Evolutionary conservation across 2,888 invertebrate genomes (phyloP).

Genomic region (Rotaria macrura): DNA sequence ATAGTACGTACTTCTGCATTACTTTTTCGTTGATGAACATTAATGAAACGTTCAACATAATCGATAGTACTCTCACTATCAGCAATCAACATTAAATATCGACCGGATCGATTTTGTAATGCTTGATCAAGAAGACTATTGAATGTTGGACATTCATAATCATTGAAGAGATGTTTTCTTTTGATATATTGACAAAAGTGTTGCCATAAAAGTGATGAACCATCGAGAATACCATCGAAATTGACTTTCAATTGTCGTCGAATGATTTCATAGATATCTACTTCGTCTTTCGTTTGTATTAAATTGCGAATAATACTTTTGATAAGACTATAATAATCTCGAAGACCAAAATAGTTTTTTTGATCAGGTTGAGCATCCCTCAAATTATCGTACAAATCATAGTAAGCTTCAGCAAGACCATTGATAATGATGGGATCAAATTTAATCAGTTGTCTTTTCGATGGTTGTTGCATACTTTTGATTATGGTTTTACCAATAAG

Average conservation of each 20-base stretch:
- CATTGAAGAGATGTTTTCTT: not conserved
- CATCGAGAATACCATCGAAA: not conserved
- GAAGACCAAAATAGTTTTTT: constrained; percentile 19
- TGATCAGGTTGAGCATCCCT: not conserved
- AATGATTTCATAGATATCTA: not conserved
- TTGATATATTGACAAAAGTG: not conserved
- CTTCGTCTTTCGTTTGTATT: not conserved
- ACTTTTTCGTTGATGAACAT: not conserved
- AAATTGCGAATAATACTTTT: not conserved
- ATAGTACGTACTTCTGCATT: not conserved
- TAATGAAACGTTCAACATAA: not conserved
- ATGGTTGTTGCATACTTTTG: not conserved
- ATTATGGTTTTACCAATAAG: constrained; percentile 35
- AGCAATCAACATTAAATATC: not conserved
- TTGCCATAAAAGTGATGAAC: not conserved
- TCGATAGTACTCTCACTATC: not conserved
- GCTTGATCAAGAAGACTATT: not conserved
- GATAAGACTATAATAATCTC: constrained; percentile 27
- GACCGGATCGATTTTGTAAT: not conserved
- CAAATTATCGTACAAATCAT: not conserved
- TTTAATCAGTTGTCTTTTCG: constrained; percentile 37
- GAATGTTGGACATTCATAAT: not conserved
- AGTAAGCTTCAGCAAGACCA: not conserved
- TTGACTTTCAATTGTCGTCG: not conserved
- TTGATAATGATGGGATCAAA: not conserved